Evolutionary conservation across 1,140 invertebrate species (phyloP).

Genomic region (Arion vulgaris): DNA sequence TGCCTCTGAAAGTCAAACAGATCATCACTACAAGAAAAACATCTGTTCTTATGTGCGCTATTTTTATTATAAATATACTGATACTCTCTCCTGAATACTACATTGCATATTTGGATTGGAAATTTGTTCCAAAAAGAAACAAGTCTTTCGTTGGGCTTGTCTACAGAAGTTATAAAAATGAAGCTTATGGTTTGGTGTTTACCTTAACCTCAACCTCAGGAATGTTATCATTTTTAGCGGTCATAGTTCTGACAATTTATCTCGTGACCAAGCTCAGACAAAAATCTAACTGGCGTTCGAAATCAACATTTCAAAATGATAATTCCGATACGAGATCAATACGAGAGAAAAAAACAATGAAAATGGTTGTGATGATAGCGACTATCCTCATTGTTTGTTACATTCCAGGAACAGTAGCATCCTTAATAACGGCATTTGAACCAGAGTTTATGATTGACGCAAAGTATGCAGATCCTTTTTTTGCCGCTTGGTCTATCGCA

Average conservation of each 20-base stretch:
- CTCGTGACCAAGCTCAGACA: neutral
- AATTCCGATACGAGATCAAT: too few relatives aligned
- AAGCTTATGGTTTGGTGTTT: neutral
- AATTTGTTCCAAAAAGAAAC: neutral
- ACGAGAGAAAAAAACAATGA: neutral
- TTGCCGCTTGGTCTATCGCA: neutral
- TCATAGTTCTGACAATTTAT: neutral
- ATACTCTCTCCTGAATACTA: neutral
- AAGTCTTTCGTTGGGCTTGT: neutral
- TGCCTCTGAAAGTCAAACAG: constrained; percentile 13
- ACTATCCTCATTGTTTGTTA: constrained; percentile 5
- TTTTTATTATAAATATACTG: neutral
- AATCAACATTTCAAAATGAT: too few relatives aligned
- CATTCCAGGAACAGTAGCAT: neutral
- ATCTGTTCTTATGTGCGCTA: neutral
- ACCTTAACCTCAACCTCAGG: neutral
- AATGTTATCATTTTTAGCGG: neutral
- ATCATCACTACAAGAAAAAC: neutral
- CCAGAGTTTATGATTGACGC: neutral
- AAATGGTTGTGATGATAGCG: neutral
- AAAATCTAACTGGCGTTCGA: neutral
- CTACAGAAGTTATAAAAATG: neutral
- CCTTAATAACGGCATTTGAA: neutral
- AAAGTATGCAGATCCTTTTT: neutral
- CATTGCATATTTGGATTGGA: constrained; percentile 6